These are phyloP conservation scores for Ichneumon xanthorius DNA, from an alignment of 2,888 invertebrate species.

Conservation along the genomic window DNA sequence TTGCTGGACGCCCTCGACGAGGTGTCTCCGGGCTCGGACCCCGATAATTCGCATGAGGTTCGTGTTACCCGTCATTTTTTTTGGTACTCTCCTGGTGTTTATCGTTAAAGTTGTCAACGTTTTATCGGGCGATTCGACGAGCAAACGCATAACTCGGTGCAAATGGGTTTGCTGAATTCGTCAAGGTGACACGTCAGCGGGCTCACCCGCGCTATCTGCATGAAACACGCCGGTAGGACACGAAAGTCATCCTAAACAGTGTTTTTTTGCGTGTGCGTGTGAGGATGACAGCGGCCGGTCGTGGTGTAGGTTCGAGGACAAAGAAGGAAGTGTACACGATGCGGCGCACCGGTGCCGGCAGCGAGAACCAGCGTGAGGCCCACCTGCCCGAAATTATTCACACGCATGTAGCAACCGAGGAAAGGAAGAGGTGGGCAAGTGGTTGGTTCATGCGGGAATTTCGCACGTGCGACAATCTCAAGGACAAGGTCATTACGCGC, in stretches of 20 bases:
- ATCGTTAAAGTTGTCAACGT: neutral
- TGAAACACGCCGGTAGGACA: neutral
- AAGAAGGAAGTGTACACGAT: conserved; percentile 42
- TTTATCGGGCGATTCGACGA: neutral
- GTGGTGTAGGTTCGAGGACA: conserved; percentile 29
- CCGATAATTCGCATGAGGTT: conserved; percentile 28
- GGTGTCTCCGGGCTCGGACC: conserved; percentile 3
- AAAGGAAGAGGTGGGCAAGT: neutral
- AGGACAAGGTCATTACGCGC: conserved; percentile 59
- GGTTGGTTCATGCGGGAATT: conserved; percentile 59
- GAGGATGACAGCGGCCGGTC: conserved; percentile 20
- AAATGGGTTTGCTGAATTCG: conserved; percentile 8
- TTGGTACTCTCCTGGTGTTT: conserved; percentile 8
- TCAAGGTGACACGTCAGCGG: conserved; percentile 17
- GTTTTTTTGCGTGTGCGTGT: conserved; percentile 29
- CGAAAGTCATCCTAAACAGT: conserved; percentile 36
- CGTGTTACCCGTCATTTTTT: conserved; percentile 18
- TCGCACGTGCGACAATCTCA: conserved; percentile 56
- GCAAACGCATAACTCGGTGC: conserved; percentile 1
- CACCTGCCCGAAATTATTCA: conserved; percentile 66
- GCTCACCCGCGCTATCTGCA: conserved; percentile 1
- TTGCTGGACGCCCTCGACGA: conserved; percentile 5
- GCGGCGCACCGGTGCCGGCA: conserved; percentile 38
- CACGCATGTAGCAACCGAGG: conserved; percentile 52
- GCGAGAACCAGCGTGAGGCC: conserved; percentile 34